Evolutionary conservation across 2,888 invertebrate genomes (phyloP), one percentile per base, ranked within the genome.

Genomic region (Chalcis sispes): DNA sequence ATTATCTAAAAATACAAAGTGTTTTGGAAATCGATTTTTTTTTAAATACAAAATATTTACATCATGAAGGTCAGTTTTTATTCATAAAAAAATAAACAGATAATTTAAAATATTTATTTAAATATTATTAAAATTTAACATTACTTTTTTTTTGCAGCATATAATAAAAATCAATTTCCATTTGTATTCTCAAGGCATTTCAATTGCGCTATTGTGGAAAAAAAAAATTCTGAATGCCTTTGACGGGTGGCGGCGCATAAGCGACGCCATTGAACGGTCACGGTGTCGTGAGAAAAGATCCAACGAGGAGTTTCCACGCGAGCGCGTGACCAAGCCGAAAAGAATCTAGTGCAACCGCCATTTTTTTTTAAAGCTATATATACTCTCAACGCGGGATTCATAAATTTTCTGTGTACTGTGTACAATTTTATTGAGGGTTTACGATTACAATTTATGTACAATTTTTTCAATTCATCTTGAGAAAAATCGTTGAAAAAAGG

Each of bases 341-440:
- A 25, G n/a, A 54, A 32, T 32, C 10, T 20, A 48, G 40, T 42
- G 36, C 76, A 74, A 23, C 77, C 66, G 81, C 83, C 83, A 83
- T 82, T 79, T 83, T 82, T 62, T 32, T 59, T 42, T 10, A 36
- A 36, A 7, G 36, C 36, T 4, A 4, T 7, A 36, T 36, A 10
- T 36, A 10, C 36, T 7, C 36, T n/a, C n/a, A n/a, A n/a, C n/a
- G n/a, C n/a, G n/a, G n/a, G n/a, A n/a, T n/a, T n/a, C n/a, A n/a
- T n/a, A n/a, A n/a, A n/a, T n/a, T n/a, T n/a, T n/a, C n/a, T n/a
- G n/a, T n/a, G n/a, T n/a, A n/a, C n/a, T n/a, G n/a, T n/a, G n/a
- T n/a, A n/a, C n/a, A n/a, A n/a, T n/a, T n/a, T n/a, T n/a, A n/a
- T n/a, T n/a, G n/a, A n/a, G n/a, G n/a, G n/a, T n/a, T n/a, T n/a